These are phyloP conservation scores for Probosciger aterrimus DNA, from an alignment of 2,113 vertebrate genomes.

Conservation along the genomic window DNA sequence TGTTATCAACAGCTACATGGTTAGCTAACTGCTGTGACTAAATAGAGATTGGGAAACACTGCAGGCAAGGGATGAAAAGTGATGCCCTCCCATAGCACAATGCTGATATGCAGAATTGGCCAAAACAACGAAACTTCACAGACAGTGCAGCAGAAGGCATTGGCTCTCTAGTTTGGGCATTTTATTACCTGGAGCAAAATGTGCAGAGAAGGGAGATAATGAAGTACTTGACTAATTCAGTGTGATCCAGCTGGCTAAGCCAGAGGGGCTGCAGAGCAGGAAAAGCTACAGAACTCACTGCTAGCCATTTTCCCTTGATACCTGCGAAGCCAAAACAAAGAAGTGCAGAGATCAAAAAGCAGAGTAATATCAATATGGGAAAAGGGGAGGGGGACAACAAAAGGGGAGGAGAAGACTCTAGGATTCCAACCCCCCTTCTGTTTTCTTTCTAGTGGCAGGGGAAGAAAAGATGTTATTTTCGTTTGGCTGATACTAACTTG, in stretches of 20 bases:
- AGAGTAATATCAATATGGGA: conserved; percentile 68
- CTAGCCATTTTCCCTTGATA: conserved; percentile 76
- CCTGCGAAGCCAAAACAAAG: conserved; percentile 81
- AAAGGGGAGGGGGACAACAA: background rate
- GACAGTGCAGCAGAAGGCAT: conserved; percentile 83
- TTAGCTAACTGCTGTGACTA: conserved; percentile 78
- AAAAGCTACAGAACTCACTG: conserved; percentile 75
- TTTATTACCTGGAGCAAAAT: conserved; percentile 91
- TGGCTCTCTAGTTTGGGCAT: conserved; percentile 77
- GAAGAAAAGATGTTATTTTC: background rate
- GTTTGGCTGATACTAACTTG: conserved; percentile 35
- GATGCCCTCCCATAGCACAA: conserved; percentile 70
- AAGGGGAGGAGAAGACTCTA: background rate
- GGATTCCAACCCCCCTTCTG: background rate
- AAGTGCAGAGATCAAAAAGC: conserved; percentile 76
- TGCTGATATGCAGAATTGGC: conserved; percentile 74
- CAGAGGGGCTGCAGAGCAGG: conserved; percentile 83
- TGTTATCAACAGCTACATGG: conserved; percentile 78
- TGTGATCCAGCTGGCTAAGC: conserved; percentile 92
- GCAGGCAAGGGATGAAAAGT: conserved; percentile 78
- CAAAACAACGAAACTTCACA: conserved; percentile 82
- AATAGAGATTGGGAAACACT: conserved; percentile 72
- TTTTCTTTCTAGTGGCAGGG: background rate
- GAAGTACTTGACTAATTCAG: conserved; percentile 90
- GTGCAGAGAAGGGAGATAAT: conserved; percentile 86